These are phyloP conservation scores for Azorinus chamasolen DNA, from an alignment of 2,888 invertebrate species.

Conservation along the genomic window DNA sequence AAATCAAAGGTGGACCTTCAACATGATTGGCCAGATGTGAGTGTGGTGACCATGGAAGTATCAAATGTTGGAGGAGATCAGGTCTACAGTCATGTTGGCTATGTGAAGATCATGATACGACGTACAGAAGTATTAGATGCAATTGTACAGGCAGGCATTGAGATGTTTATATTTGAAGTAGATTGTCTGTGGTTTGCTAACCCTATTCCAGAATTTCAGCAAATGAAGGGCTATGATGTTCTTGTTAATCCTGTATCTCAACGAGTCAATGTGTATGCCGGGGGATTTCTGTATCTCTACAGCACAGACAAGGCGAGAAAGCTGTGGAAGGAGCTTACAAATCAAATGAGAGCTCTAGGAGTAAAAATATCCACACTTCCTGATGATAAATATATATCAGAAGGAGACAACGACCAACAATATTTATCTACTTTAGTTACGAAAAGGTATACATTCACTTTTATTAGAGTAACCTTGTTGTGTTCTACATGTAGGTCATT, in stretches of 20 bases:
- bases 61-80: constrained; percentile 62
- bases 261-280: constrained; percentile 57
- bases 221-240: constrained; percentile 58
- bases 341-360: constrained; percentile 60
- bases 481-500: too few relatives aligned
- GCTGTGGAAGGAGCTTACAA: constrained; percentile 69
- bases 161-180: constrained; percentile 75
- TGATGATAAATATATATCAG: constrained; percentile 54
- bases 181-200: constrained; percentile 77
- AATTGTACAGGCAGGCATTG: constrained; percentile 61
- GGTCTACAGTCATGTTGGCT: constrained; percentile 73
- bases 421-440: constrained; percentile 65
- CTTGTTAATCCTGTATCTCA: constrained; percentile 65
- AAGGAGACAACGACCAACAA: constrained; percentile 73
- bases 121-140: constrained; percentile 66
- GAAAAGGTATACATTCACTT: constrained; percentile 26
- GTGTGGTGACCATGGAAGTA: constrained; percentile 57
- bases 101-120: constrained; percentile 72
- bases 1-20: constrained; percentile 61
- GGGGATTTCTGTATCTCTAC: constrained; percentile 72
- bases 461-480: too few relatives aligned
- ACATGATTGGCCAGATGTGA: constrained; percentile 71
- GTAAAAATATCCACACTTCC: constrained; percentile 51
- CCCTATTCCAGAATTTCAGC: constrained; percentile 65
- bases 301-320: constrained; percentile 62